Base-by-base conservation (phyloP, 2,113 vertebrate genomes). In the Peucedramus taeniatus region DNA sequence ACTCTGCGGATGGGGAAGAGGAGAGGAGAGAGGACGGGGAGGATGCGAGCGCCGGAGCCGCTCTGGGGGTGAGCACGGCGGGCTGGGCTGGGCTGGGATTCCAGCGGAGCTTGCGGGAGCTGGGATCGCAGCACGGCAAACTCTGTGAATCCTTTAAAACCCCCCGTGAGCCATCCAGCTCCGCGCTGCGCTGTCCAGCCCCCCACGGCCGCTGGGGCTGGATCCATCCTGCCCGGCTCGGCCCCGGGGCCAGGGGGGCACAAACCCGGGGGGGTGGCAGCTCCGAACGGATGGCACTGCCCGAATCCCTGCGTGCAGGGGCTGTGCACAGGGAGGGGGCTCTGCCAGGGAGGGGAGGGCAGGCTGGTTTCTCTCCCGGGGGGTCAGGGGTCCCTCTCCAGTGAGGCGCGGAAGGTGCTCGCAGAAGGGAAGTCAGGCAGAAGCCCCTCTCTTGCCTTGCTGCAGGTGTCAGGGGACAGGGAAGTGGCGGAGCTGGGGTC, bases 261-360 rank as follows among this genome's bases (percentile, higher is more conserved):
- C 53, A 40, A 18, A 53, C 5, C 30, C 2, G 2, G 37, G 8
- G 2, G 5, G 45, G 0, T 3, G 39, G 42, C 4, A 3, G 59
- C 21, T 68, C 65, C 75, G 15, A 42, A 33, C 0, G 14, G 60
- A 15, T 0, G 24, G 47, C 65, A 20, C 45, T 1, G 26, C 80
- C 42, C 1, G 10, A 39, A 31, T 42, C 71, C 71, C 76, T 22
- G 83, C 13, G 0, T 2, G 37, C 51, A 70, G 42, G 30, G 37
- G 69, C 54, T 66, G 79, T 0, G 3, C 3, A 9, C 33, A 7
- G 53, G 23, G n/a, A 70, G 66, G 35, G n/a, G 31, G 81, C 71
- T 61, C 51, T 59, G 53, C 23, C 1, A 2, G 80, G 49, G 26
- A 75, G 22, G 13, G 35, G 20, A 88, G 10, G 24, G 35, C 26